phyloP scores from a whole-genome alignment of 2,113 vertebrate species.

The Oreamnos americanus region DNA sequence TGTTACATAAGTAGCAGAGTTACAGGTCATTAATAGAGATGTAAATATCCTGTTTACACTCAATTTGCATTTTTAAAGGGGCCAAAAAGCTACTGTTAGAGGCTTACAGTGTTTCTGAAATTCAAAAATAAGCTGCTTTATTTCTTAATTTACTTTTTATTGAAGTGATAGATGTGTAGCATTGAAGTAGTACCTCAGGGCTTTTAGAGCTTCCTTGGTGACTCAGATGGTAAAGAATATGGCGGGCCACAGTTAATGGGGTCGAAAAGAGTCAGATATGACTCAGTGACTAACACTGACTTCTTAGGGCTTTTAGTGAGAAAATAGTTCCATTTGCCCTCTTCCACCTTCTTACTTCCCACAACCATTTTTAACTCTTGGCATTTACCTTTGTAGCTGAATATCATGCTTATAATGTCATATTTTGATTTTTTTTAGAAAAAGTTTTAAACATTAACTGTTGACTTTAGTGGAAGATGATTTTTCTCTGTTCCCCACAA shows the following conservation, averaged over 20 bases:
- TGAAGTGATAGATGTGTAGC: background rate
- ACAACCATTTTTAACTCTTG: background rate
- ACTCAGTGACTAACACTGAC: background rate
- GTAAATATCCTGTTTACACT: background rate
- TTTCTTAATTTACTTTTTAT: background rate
- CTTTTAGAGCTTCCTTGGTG: background rate
- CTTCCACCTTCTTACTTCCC: background rate
- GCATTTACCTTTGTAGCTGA: background rate
- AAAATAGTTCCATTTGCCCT: background rate
- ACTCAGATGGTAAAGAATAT: background rate
- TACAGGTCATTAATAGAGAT: background rate
- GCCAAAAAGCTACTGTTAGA: background rate
- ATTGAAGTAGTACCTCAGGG: background rate
- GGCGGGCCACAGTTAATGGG: background rate
- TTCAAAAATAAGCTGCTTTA: background rate
- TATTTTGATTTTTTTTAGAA: background rate
- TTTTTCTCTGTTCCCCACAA: background rate
- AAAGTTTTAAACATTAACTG: background rate
- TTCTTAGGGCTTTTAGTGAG: background rate
- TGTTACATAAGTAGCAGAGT: background rate
- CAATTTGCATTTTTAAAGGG: background rate
- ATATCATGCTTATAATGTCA: background rate
- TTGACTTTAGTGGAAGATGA: background rate
- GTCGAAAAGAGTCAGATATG: accelerated
- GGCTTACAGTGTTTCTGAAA: background rate